Base-by-base conservation (phyloP, 2,888 invertebrate genomes). In the Mimumesa dahlbomi region DNA sequence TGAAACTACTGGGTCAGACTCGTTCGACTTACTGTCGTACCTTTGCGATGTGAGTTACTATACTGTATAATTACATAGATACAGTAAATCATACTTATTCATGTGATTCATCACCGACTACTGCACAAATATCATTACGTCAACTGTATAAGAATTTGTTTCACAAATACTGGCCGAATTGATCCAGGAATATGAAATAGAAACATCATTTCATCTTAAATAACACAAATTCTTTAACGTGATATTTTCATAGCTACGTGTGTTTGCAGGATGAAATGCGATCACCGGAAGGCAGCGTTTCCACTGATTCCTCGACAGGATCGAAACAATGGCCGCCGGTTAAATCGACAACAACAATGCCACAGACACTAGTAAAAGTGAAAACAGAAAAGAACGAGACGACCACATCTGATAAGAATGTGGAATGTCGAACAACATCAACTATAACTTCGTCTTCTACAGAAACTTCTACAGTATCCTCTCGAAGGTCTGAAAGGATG, bases 21-120 rank as follows among this genome's bases (percentile, higher is more conserved):
- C 80, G n/a, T 90, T 90, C 53, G 89, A 90, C 75, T 72, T 90
- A 50, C 72, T 90, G 53, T 88, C 89, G 9, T 90, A 89, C 67
- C 83, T 90, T 45, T 86, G 85, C 53, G 88, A 89, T 67, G 90
- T 90, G 79, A 84, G 88, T 85, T 31, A 19, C 34, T 29, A 36
- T 36, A 1, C 36, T 13, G 2, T 29, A 29, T 29, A 45, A 13
- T 9, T 21, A 11, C 11, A 22, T 25, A 22, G 11, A 45, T 19
- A 13, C 2, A n/a, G n/a, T n/a, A n/a, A n/a, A n/a, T n/a, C n/a
- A n/a, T n/a, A n/a, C n/a, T n/a, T n/a, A n/a, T n/a, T n/a, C n/a
- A n/a, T n/a, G n/a, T n/a, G n/a, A n/a, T n/a, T n/a, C n/a, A n/a
- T n/a, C n/a, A n/a, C n/a, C n/a, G n/a, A n/a, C n/a, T n/a, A n/a